Evolutionary conservation across 1,140 invertebrate species (phyloP), one percentile per base, ranked within the genome.

Genomic region (Mizuhopecten yessoensis): DNA sequence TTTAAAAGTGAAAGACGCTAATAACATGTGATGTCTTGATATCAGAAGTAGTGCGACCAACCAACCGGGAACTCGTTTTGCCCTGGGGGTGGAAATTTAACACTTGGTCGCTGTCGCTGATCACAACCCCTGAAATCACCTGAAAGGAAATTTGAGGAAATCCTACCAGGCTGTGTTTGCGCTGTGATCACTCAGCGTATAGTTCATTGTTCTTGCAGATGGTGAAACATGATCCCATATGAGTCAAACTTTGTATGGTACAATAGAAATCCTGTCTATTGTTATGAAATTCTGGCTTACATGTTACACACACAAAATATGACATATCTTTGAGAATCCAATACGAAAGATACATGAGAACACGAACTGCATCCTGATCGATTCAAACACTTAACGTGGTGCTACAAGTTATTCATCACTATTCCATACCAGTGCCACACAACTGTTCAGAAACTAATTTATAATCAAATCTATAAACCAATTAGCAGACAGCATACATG

Each of bases 21-120:
- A 75, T 75, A 75, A 75, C 57, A 29, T 75, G 57, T 75, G 57
- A 75, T 75, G 57, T 75, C 57, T 75, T 75, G 57, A 75, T 75
- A 75, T 75, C 57, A 75, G 57, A 75, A 0, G 17, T 5, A 45
- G 57, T 29, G 29, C 57, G 23, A 75, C 57, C 57, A 75, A 75
- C 57, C 57, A 75, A 75, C 57, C 57, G 57, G 57, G 57, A 75
- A 75, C 57, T 75, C 57, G n/a, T 75, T 75, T 75, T 75, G 57
- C 57, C 57, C 57, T 75, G 57, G 57, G 29, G 57, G 57, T 29
- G 29, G 57, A 75, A 75, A 75, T 75, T 75, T 75, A 75, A 75
- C 57, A 75, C 57, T 75, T 75, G 57, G 57, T 75, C 57, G 57
- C 57, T 75, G 57, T 29, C 57, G 57, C n/a, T 75, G 57, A 75